Conservation (phyloP, 2,113 vertebrate genomes). For the Urocolius indicus region DNA sequence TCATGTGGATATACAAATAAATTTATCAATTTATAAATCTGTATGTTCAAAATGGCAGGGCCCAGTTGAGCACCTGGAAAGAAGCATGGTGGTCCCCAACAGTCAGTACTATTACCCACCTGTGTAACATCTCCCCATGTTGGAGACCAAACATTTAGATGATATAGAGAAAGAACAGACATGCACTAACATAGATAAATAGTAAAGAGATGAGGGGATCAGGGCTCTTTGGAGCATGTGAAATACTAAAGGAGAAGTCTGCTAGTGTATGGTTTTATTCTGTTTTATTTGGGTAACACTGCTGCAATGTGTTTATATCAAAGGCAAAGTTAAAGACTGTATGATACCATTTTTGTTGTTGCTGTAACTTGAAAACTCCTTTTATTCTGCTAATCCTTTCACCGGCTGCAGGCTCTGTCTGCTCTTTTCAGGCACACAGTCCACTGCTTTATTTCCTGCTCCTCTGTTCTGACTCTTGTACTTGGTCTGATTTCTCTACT, state of each 20-base stretch:
- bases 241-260: background rate
- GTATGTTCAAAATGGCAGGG: background rate
- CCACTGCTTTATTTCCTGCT: conserved; percentile 60
- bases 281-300: background rate
- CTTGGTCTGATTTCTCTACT: conserved; percentile 61
- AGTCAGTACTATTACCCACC: background rate
- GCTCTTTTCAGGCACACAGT: conserved; percentile 54
- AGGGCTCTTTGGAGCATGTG: background rate
- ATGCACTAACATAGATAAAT: background rate
- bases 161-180: background rate
- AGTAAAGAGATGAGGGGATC: background rate
- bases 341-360: conserved; percentile 33
- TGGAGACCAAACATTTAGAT: background rate
- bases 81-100: background rate
- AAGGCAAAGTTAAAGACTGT: conserved; percentile 16
- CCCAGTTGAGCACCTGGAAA: background rate
- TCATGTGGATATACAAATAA: accelerated
- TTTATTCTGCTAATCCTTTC: conserved; percentile 65
- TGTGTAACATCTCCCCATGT: too few relatives aligned
- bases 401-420: conserved; percentile 51
- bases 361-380: conserved; percentile 29
- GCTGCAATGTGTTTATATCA: conserved; percentile 10
- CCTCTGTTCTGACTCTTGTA: conserved; percentile 65
- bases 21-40: background rate
- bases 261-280: background rate